Evolutionary conservation across 2,113 vertebrate genomes (phyloP), one percentile per base, ranked within the genome.

Genomic region (Lichenostomus cassidix): DNA sequence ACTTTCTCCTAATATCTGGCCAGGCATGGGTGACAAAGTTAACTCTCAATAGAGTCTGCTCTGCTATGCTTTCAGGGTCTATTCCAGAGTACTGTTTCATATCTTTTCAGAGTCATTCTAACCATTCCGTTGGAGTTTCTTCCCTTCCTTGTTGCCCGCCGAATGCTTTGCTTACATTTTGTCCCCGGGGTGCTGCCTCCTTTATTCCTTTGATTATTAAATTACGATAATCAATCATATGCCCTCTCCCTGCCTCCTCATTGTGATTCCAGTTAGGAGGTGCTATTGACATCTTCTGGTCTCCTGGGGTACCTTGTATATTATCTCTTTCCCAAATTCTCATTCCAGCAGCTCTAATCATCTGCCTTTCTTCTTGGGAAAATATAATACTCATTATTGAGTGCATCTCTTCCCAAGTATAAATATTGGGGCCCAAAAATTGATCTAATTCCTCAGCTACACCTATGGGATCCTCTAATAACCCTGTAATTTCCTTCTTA

Each of bases 91-190:
- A 67, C 24, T n/a, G 42, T 13, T 18, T 17, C 11, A 18, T 67
- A 13, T 46, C n/a, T 4, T 17, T 46, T 5, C 2, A 0, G 3
- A 67, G 31, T 5, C 22, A 18, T 3, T 47, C 22, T 18, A 46
- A 7, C 42, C 16, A 67, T 4, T 67, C 44, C 10, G 16, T 47
- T 19, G 44, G 39, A 15, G 62, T 33, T 14, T 44, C 20, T 5
- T 33, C 20, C 19, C 31, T 44, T 15, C 28, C 28, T 21, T 63
- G 39, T 4, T 22, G 41, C 4, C n/a, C 28, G 4, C 52, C 47
- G 23, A 39, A 52, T 2, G 47, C 35, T 5, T 39, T 50, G 5
- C 19, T 69, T 7, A 16, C 24, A 50, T 50, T 50, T 15, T 37
- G n/a, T 10, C 67, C 67, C 21, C 2, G 2, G 19, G 25, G 19